Base-by-base conservation (phyloP, 2,113 vertebrate species). In the Cochlearius cochlearius region DNA sequence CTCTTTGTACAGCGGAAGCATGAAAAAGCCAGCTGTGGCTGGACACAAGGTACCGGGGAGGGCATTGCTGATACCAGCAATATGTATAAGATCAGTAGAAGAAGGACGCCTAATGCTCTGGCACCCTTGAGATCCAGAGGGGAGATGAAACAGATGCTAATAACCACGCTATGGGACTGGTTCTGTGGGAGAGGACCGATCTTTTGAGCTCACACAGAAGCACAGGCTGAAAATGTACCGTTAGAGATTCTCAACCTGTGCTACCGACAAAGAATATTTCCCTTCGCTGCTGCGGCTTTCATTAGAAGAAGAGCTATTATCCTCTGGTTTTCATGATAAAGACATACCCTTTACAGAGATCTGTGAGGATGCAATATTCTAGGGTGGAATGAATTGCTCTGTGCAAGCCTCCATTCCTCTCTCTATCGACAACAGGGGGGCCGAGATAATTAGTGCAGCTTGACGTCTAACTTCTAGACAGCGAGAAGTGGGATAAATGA, bases 81-180 rank as follows among this genome's bases (percentile, higher is more conserved):
- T 74, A 63, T 27, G 20, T 47, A 10, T 49, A 62, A 49, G 36
- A 82, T 45, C 69, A 49, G 38, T n/a, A 76, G 49, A 62, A 72
- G 74, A 92, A 59, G 50, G 78, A 69, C 71, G 56, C 10, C 39
- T 79, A 73, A 49, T 1, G 2, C 47, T 83, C 59, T 80, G 71
- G 50, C 53, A 66, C 53, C 58, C 82, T 7, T 73, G 82, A 76
- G 71, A 71, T 55, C 6, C 15, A 56, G 34, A 41, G 36, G 13
- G 27, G 49, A 79, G 71, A 73, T 94, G 62, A 94, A 95, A 94
- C 29, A 45, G 62, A 90, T 95, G 82, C 32, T 79, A 79, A 83
- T 86, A 79, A 79, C 36, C 36, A 19, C 32, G 5, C 38, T 9
- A 2, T 19, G 30, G 43, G 62, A 38, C 50, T 36, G n/a, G 45